These are phyloP conservation scores for Deroplatys truncata DNA, from an alignment of 2,888 invertebrate genomes.

Conservation along the genomic window DNA sequence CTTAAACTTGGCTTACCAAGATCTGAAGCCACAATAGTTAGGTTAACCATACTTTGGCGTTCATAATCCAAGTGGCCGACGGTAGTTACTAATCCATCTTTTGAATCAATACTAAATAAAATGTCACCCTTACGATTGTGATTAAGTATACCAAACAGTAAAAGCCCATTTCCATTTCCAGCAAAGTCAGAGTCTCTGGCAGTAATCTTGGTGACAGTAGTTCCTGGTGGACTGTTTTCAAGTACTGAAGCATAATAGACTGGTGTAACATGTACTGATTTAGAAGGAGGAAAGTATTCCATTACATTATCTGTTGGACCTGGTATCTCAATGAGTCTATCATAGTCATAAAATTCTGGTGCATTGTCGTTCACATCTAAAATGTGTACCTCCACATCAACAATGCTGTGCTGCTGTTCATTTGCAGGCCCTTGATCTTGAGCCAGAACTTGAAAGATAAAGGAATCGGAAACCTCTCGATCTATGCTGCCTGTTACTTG, in stretches of 20 bases:
- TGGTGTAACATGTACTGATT: slow-evolving; percentile 57
- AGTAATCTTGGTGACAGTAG: slow-evolving; percentile 66
- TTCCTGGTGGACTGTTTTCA: slow-evolving; percentile 72
- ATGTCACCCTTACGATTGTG: slow-evolving; percentile 40
- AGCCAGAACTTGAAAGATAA: slow-evolving; percentile 67
- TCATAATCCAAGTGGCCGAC: slow-evolving; percentile 70
- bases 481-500: slow-evolving; percentile 73
- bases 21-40: slow-evolving; percentile 80
- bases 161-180: slow-evolving; percentile 82
- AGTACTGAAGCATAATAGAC: slow-evolving; percentile 71
- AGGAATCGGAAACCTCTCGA: slow-evolving; percentile 63
- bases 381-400: slow-evolving; percentile 76
- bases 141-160: slow-evolving; percentile 53
- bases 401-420: slow-evolving; percentile 62
- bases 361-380: slow-evolving; percentile 81
- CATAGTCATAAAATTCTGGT: slow-evolving; percentile 74
- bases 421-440: slow-evolving; percentile 62
- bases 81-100: slow-evolving; percentile 77
- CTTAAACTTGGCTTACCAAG: slow-evolving; percentile 78
- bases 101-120: slow-evolving; percentile 76
- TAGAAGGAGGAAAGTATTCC: slow-evolving; percentile 51
- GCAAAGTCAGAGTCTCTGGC: slow-evolving; percentile 83
- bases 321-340: slow-evolving; percentile 48
- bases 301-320: slow-evolving; percentile 39
- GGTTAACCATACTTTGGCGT: slow-evolving; percentile 60